Conservation (phyloP, 2,888 invertebrate species). For the Adineta ricciae region DNA sequence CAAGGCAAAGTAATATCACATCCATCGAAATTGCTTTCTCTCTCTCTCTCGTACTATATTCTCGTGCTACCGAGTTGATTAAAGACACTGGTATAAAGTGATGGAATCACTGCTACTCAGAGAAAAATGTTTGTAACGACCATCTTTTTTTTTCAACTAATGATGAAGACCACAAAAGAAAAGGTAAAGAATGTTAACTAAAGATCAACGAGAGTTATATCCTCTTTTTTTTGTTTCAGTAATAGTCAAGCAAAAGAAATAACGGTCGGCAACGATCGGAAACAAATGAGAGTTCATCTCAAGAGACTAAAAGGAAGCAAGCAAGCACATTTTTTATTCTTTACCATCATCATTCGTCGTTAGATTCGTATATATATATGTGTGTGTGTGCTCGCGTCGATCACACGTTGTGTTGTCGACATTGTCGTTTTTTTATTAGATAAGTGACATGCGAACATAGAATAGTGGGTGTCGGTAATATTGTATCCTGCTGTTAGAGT, state of each 20-base stretch:
- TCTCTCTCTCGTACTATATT: neutral
- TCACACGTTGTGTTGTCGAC: neutral
- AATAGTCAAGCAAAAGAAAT: neutral
- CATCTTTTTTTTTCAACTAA: neutral
- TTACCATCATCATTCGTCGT: neutral
- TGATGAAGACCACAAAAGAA: neutral
- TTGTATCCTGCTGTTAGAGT: neutral
- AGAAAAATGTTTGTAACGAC: neutral
- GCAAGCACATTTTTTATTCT: constrained; percentile 15
- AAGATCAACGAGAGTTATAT: neutral
- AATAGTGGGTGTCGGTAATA: neutral
- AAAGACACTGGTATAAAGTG: neutral
- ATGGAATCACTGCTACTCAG: neutral
- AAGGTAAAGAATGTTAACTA: neutral
- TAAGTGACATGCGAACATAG: neutral
- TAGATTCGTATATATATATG: neutral
- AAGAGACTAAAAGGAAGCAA: neutral
- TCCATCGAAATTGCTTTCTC: neutral
- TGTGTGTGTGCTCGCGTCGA: neutral
- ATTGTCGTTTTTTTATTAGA: constrained; percentile 5
- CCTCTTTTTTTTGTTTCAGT: neutral
- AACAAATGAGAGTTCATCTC: constrained; percentile 15
- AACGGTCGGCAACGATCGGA: neutral
- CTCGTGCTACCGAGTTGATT: neutral
- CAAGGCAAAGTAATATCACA: neutral